Conservation (phyloP, 2,113 vertebrate genomes). For the Pituophis catenifer region DNA sequence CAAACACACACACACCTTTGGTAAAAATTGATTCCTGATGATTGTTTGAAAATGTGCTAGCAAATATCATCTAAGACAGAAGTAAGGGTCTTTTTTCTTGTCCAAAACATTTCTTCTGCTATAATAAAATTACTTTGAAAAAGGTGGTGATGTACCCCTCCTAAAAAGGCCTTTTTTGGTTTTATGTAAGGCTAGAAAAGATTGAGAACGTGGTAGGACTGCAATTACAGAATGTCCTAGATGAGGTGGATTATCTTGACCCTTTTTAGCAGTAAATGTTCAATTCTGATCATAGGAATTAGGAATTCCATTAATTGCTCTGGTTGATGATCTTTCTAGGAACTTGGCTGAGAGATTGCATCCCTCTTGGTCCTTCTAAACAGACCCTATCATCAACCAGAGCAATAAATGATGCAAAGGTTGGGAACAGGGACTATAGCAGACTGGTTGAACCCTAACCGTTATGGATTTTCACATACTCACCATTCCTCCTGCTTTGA, state of each 20-base stretch:
- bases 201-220: not conserved
- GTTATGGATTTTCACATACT: not conserved
- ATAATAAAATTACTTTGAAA: not conserved
- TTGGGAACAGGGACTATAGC: not conserved
- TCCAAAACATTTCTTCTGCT: not conserved
- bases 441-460: not conserved
- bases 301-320: not conserved
- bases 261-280: not conserved
- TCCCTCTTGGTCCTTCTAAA: not conserved
- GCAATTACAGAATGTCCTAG: not conserved
- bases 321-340: not conserved
- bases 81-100: not conserved
- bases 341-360: not conserved
- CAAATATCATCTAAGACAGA: not conserved
- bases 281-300: not conserved
- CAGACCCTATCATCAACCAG: not conserved
- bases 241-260: not conserved
- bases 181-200: not conserved
- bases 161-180: not conserved
- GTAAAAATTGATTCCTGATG: not conserved
- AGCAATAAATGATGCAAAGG: not conserved
- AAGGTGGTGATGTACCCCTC: not conserved
- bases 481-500: not conserved
- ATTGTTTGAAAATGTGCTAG: not conserved
- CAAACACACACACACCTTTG: not conserved